A percentile compares a stretch with the other conserved stretches of the same genome.
Conservation (phyloP, 1,140 invertebrate genomes). For the Panagrolaimus sp. region DNA sequence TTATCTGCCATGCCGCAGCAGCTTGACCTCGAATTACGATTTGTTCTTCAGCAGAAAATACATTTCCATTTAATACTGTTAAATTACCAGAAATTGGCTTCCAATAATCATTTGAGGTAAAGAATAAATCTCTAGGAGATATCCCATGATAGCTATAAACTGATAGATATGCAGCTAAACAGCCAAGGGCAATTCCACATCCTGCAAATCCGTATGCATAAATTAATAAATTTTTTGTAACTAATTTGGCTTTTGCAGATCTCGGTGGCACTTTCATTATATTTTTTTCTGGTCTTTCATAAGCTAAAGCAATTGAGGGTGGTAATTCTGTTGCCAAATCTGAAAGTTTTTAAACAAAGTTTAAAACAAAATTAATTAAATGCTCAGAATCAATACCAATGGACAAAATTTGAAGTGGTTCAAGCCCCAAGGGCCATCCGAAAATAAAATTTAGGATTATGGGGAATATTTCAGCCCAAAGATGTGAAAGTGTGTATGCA, state of each 20-base stretch:
- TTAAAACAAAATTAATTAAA: slow-evolving; percentile 12
- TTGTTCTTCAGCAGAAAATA: slow-evolving; percentile 29
- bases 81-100: slow-evolving; percentile 31
- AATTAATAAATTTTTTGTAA: slow-evolving; percentile 38
- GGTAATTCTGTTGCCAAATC: slow-evolving; percentile 54
- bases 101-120: slow-evolving; percentile 42
- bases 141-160: slow-evolving; percentile 54
- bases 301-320: slow-evolving; percentile 63
- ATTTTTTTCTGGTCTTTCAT: slow-evolving; percentile 58
- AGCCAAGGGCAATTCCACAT: slow-evolving; percentile 53
- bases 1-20: slow-evolving; percentile 42
- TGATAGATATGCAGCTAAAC: slow-evolving; percentile 50
- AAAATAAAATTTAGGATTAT: slow-evolving; percentile 63
- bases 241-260: slow-evolving; percentile 34
- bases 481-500: slow-evolving; percentile 46
- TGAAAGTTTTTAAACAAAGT: slow-evolving; percentile 39
- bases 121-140: slow-evolving; percentile 31
- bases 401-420: slow-evolving; percentile 61
- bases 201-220: slow-evolving; percentile 53
- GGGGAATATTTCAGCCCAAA: slow-evolving; percentile 62
- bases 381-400: slow-evolving; percentile 9
- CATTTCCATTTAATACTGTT: slow-evolving; percentile 15
- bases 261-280: slow-evolving; percentile 51
- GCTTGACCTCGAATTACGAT: slow-evolving; percentile 40
- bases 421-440: slow-evolving; percentile 62